Evolutionary conservation across 2,888 invertebrate genomes (phyloP).

Genomic region (Willowsia nigromaculata): DNA sequence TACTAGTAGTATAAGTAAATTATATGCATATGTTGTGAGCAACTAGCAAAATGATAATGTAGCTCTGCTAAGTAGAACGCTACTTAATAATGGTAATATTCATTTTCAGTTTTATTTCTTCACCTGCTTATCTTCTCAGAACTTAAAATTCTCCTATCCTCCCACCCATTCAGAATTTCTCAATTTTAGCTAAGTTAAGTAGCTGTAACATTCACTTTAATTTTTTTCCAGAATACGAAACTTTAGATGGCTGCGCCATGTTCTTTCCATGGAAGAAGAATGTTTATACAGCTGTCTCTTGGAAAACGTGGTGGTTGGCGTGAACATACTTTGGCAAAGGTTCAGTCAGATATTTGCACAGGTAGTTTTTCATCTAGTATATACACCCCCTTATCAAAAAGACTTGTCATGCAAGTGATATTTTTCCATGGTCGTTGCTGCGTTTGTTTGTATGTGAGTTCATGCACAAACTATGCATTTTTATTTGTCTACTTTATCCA

Average conservation of each 20-base stretch:
- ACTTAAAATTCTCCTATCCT: too few species aligned
- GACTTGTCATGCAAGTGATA: background rate
- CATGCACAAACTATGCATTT: background rate
- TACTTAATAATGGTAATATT: too few species aligned
- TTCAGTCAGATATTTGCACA: background rate
- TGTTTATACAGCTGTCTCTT: constrained; percentile 39
- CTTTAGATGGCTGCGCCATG: background rate
- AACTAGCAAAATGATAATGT: too few species aligned
- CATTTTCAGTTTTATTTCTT: background rate
- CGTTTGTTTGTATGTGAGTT: background rate
- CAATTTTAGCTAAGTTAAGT: background rate
- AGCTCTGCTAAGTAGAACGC: too few species aligned
- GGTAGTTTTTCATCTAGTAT: background rate
- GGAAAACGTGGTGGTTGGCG: background rate
- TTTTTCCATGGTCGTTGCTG: background rate
- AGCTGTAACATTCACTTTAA: background rate
- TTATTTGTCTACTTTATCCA: background rate
- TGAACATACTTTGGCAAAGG: background rate
- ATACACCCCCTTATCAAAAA: background rate
- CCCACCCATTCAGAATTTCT: too few species aligned
- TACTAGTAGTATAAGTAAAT: too few species aligned
- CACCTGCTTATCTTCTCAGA: background rate
- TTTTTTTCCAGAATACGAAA: background rate
- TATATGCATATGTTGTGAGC: too few species aligned
- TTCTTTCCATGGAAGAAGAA: background rate